Conservation (phyloP, 2,888 invertebrate genomes). For the Rhynchonema sp. region DNA sequence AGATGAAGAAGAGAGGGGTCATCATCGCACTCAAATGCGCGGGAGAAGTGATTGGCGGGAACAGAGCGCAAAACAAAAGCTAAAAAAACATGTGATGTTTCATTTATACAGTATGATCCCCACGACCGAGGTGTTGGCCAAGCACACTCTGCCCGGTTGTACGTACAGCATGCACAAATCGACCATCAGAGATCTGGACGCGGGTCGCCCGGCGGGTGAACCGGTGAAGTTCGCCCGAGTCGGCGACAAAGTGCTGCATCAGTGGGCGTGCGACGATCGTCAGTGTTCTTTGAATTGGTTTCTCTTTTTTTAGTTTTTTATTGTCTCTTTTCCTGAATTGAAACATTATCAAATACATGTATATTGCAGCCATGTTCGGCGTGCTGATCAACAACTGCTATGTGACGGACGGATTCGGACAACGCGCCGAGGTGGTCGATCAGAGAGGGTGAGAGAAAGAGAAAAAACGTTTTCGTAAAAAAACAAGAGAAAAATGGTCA, state of each 20-base stretch:
- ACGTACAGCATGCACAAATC: conserved; percentile 23
- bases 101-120: conserved; percentile 20
- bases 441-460: conserved; percentile 11
- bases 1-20: too few relatives aligned
- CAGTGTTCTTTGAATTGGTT: conserved; percentile 4
- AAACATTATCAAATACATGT: not conserved
- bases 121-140: conserved; percentile 26
- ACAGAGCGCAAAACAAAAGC: too few relatives aligned
- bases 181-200: conserved; percentile 20
- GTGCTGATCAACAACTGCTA: conserved; percentile 27
- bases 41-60: too few relatives aligned
- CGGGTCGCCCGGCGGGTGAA: conserved; percentile 18
- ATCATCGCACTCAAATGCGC: too few relatives aligned
- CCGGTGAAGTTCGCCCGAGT: conserved; percentile 25
- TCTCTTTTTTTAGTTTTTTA: not conserved
- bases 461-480: not conserved
- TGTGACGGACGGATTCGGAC: conserved; percentile 27
- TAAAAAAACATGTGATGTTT: not conserved
- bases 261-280: conserved; percentile 28
- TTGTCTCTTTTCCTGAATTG: not conserved
- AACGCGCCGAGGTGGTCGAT: conserved; percentile 24
- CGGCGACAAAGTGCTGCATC: conserved; percentile 25
- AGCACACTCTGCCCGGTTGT: conserved; percentile 26
- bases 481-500: too few relatives aligned
- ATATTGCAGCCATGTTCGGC: conserved; percentile 24